Conservation (phyloP, 2,797 vertebrate genomes). For the Carduelis carduelis region DNA sequence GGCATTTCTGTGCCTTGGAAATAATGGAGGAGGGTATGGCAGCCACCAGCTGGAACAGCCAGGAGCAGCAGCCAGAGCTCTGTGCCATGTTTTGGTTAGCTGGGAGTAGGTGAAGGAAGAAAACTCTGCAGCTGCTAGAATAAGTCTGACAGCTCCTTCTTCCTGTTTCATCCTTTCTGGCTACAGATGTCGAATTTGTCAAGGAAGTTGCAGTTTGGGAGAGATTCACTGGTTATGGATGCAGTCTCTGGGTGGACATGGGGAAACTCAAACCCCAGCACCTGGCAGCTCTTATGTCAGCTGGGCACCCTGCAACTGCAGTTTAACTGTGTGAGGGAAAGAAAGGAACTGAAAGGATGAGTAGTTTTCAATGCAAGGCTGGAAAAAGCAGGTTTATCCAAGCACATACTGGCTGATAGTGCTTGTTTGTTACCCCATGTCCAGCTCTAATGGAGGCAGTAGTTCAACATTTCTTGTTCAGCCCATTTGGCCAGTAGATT, state of each 20-base stretch:
- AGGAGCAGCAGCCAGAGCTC: slow-evolving; percentile 41
- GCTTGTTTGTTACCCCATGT: background rate
- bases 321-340: background rate
- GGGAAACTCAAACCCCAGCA: background rate
- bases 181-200: background rate
- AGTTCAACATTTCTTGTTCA: background rate
- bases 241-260: background rate
- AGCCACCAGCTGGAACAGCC: background rate
- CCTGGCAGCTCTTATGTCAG: background rate
- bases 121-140: background rate
- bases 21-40: background rate
- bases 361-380: background rate
- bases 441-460: background rate
- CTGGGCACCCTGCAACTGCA: background rate
- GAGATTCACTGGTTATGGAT: background rate
- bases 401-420: background rate
- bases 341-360: background rate
- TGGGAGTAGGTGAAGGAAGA: slow-evolving; percentile 30
- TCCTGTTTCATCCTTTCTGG: background rate
- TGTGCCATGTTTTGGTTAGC: slow-evolving; percentile 22
- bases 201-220: background rate
- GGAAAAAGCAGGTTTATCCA: background rate
- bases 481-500: background rate
- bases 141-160: slow-evolving; percentile 5
- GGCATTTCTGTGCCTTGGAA: background rate